Evolutionary conservation across 2,113 vertebrate species (phyloP), one percentile per base, ranked within the genome.

Genomic region (Suricata suricatta): DNA sequence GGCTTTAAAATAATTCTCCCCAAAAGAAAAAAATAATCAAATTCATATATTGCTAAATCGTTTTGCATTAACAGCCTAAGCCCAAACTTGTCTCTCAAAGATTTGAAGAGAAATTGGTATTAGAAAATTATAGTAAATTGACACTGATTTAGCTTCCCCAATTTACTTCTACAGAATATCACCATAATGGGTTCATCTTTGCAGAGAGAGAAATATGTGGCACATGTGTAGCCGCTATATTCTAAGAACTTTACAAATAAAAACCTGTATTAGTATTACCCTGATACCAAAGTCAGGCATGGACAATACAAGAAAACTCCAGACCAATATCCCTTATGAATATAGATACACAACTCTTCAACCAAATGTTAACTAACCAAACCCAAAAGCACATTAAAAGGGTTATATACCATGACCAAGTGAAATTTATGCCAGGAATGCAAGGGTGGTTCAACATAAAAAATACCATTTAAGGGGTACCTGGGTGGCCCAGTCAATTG

Each of bases 181-280:
- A 82, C 7, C 38, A 68, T 54, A 68, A 74, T 25, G 54, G 85
- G 60, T 11, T 96, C 69, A 72, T 66, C 16, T 90, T 79, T 63
- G 21, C 38, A 60, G 17, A 47, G 29, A 96, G 33, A 79, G 27
- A 79, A 79, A 80, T 72, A 52, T 44, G 31, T 74, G n/a, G 74
- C 68, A 83, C 19, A 83, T 19, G 68, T 19, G 7, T 68, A 91
- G 74, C 25, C 27, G 17, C 16, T 68, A 82, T 17, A 76, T 23
- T 72, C 31, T 81, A 72, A 94, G 47, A 90, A 82, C 47, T 88
- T 50, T 69, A 96, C 38, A 90, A 74, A 60, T 86, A 84, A 92
- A 93, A 47, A 33, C 41, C 54, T 38, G 14, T 19, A n/a, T 19
- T 57, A 64, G 8, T 17, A 6, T 66, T 86, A 93, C 16, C 44